Evolutionary conservation across 2,113 vertebrate species (phyloP).

Genomic region (Alethe castanea): DNA sequence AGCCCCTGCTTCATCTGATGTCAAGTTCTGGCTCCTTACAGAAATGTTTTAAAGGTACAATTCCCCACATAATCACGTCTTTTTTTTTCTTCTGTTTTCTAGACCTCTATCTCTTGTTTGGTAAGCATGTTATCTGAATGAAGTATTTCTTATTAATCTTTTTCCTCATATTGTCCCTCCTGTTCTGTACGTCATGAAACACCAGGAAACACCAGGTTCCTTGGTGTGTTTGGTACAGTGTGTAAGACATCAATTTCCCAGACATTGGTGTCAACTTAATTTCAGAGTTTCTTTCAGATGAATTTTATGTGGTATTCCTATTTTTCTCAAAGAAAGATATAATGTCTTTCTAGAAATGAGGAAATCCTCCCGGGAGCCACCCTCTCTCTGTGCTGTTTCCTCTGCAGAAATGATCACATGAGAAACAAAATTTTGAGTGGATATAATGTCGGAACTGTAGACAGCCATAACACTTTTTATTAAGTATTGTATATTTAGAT

Average conservation of each 20-base stretch:
- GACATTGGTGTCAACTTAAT: background rate
- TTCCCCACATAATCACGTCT: background rate
- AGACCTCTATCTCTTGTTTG: background rate
- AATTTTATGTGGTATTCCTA: background rate
- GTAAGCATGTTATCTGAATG: background rate
- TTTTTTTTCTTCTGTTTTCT: background rate
- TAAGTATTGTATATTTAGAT: background rate
- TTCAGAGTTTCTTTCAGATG: background rate
- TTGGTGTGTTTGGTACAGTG: background rate
- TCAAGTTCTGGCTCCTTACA: background rate
- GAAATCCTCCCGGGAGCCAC: background rate
- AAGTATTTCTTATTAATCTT: background rate
- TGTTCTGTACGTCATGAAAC: background rate
- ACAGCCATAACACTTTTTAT: background rate
- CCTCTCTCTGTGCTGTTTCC: background rate
- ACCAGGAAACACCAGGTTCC: background rate
- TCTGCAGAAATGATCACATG: background rate
- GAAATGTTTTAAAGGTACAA: background rate
- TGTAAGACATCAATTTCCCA: background rate
- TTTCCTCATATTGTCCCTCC: background rate
- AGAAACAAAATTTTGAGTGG: background rate
- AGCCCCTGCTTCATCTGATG: background rate
- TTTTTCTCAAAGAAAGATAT: background rate
- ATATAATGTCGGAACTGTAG: background rate
- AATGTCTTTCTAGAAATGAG: background rate